phyloP scores from a whole-genome alignment of 2,797 vertebrate genomes.

The Antrozous pallidus region DNA sequence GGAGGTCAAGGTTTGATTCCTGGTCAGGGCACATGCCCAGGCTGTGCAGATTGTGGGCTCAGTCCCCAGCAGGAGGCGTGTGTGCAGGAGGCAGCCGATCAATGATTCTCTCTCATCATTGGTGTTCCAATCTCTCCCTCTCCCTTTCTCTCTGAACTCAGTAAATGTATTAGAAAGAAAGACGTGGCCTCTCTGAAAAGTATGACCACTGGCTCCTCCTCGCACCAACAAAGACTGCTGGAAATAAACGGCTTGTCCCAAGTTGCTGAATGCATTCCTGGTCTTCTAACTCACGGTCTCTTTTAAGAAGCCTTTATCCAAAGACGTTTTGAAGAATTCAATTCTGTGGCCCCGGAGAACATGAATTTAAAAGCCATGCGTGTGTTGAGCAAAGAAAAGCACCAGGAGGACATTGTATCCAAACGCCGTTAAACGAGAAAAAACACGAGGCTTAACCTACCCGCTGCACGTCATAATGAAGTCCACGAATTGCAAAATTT shows the following conservation, averaged over 20 bases:
- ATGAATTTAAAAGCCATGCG: background rate
- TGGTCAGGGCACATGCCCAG: background rate
- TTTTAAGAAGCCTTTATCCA: background rate
- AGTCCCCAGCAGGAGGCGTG: too few species aligned
- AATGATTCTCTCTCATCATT: background rate
- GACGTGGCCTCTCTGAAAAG: background rate
- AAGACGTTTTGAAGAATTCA: background rate
- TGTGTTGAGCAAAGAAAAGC: background rate
- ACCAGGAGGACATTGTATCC: background rate
- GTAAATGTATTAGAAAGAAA: background rate
- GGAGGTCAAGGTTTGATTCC: background rate
- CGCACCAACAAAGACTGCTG: background rate
- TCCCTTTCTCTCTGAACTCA: background rate
- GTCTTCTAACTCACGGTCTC: background rate
- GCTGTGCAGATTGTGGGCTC: background rate
- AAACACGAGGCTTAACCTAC: constrained; percentile 78
- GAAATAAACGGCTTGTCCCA: background rate
- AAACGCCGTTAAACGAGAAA: background rate
- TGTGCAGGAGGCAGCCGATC: too few species aligned
- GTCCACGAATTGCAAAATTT: constrained; percentile 94
- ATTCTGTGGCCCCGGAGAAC: background rate
- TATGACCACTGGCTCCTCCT: background rate
- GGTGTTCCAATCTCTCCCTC: background rate
- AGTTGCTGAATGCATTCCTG: too few species aligned
- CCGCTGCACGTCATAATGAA: constrained; percentile 99